These are phyloP conservation scores for Melanostigma gelatinosum DNA, from an alignment of 2,113 vertebrate species.

Conservation along the genomic window DNA sequence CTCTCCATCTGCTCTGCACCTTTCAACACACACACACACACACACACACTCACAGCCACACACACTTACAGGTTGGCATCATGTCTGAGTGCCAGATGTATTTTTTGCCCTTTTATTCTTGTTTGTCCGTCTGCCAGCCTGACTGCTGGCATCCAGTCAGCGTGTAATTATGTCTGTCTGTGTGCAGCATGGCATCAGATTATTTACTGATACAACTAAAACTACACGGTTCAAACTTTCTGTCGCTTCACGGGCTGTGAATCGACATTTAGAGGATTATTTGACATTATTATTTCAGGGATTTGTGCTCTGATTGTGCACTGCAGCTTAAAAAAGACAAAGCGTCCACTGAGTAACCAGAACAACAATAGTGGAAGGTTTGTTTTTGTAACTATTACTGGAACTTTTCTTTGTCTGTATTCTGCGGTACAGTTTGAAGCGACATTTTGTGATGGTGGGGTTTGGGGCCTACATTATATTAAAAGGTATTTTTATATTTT, in stretches of 20 bases:
- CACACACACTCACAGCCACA: conserved; percentile 13
- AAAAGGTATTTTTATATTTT: neutral
- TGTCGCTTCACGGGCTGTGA: conserved; percentile 21
- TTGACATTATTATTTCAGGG: neutral
- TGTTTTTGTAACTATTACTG: neutral
- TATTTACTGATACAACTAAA: conserved; percentile 22
- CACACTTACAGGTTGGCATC: conserved; percentile 33
- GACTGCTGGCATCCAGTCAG: conserved; percentile 12
- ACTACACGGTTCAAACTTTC: conserved; percentile 3
- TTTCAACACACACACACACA: conserved; percentile 30
- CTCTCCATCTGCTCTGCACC: conserved; percentile 70
- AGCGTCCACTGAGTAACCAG: neutral
- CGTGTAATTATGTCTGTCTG: conserved; percentile 36
- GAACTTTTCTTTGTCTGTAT: neutral
- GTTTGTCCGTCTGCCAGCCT: conserved; percentile 22
- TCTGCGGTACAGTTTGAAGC: no score
- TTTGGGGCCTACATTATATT: neutral
- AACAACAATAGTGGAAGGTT: neutral
- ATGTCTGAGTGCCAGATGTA: conserved; percentile 61
- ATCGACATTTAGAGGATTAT: neutral
- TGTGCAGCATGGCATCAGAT: neutral
- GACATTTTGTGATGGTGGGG: neutral
- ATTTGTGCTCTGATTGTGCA: neutral
- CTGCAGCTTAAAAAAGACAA: neutral
- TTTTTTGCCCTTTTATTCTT: conserved; percentile 19